These are phyloP conservation scores for Palythoa grandis DNA, from an alignment of 92 coral and sea anemone species.

Conservation along the genomic window DNA sequence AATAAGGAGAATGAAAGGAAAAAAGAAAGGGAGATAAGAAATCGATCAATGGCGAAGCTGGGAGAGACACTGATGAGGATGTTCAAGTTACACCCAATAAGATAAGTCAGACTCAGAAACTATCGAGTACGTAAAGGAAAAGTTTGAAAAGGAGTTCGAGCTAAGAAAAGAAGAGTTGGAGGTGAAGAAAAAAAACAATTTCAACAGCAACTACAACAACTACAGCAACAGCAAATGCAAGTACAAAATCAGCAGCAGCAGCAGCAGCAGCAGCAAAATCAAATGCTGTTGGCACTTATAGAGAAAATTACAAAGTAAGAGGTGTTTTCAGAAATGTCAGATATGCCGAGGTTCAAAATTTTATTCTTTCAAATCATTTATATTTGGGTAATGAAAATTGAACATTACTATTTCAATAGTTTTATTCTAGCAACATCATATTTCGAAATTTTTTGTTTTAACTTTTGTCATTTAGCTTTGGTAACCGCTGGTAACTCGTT, in stretches of 20 bases:
- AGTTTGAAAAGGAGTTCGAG: background rate
- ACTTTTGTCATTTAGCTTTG: too few relatives aligned
- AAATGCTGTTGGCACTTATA: background rate
- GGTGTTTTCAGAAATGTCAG: too few relatives aligned
- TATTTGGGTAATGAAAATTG: too few relatives aligned
- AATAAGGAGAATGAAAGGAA: conserved; percentile 30
- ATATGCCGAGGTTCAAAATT: too few relatives aligned
- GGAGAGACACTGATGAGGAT: conserved; percentile 48
- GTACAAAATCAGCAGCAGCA: background rate
- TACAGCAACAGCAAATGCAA: background rate
- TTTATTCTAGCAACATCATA: too few relatives aligned
- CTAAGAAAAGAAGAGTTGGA: background rate
- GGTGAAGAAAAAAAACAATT: background rate
- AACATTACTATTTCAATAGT: too few relatives aligned
- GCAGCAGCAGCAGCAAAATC: background rate
- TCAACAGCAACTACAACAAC: too few relatives aligned
- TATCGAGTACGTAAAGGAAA: background rate
- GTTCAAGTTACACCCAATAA: conserved; percentile 46
- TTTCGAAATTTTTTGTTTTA: too few relatives aligned
- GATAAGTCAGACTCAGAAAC: conserved; percentile 28
- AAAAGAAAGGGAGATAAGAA: conserved; percentile 53
- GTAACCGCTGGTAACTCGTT: too few relatives aligned
- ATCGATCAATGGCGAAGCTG: conserved; percentile 53
- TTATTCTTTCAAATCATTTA: too few relatives aligned
- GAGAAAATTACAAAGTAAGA: too few relatives aligned